Base-by-base conservation (phyloP, 1,140 invertebrate species). In the Ostrea denselamellosa region DNA sequence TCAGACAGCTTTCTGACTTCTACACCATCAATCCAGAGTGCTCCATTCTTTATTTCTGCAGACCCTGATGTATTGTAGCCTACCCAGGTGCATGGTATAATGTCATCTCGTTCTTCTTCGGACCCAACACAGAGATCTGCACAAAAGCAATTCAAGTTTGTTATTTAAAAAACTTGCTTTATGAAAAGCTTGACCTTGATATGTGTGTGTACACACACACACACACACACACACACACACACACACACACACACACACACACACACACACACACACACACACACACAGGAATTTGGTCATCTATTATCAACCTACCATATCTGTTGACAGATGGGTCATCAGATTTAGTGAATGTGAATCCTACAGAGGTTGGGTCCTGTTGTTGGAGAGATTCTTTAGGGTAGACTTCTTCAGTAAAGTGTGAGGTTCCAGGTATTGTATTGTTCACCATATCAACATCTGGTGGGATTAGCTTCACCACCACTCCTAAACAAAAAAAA, bases 81-180 rank as follows among this genome's bases (percentile, higher is more conserved):
- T 10, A 90, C 90, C 86, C 86, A 86, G 17, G 88, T 83, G 51
- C 87, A 87, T 4, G 89, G 89, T 54, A 91, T 88, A 22, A 91
- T 89, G 54, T 91, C 89, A 85, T 85, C 83, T 28, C 53, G 17
- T 54, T 58, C 53, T 25, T 58, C 25, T 10, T 62, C 53, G 8
- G 53, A 54, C 9, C 83, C 83, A 52, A 85, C 53, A 85, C 83
- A 85, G 2, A 85, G 53, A 58, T 85, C 83, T 85, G 53, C 9
- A 85, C 58, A 62, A 81, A 14, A 22, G 34, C 34, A 44, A 44
- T 44, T 44, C 34, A 44, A 44, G 34, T 44, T 44, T 44, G 34
- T 44, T 5, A 44, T 44, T 44, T 44, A 44, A 44, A n/a, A 44
- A 44, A 44, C 34, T 44, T 44, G 34, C 34, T 44, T 44, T 44